Evolutionary conservation across 2,797 vertebrate species (phyloP).

Genomic region (Propithecus perrieri): DNA sequence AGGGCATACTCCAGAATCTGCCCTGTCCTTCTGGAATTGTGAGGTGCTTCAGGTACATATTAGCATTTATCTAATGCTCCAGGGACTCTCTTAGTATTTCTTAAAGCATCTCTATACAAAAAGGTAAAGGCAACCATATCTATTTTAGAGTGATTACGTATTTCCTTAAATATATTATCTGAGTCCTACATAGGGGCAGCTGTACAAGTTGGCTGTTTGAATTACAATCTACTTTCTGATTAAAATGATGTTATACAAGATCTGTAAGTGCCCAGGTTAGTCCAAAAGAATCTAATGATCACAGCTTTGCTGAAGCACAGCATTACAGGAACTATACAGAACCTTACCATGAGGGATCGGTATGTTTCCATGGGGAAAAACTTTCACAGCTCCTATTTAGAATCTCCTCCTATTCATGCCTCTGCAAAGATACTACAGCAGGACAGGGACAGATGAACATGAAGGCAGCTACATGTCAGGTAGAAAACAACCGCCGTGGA

Average conservation of each 20-base stretch:
- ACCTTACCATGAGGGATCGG: background rate
- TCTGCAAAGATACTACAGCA: background rate
- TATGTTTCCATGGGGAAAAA: background rate
- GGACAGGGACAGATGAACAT: background rate
- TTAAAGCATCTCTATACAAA: background rate
- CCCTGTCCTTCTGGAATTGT: background rate
- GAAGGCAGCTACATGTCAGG: background rate
- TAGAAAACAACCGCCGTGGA: background rate
- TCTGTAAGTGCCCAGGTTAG: background rate
- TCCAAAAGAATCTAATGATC: background rate
- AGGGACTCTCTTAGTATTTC: background rate
- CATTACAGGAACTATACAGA: background rate
- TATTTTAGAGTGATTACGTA: background rate
- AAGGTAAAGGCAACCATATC: background rate
- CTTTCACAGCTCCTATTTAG: background rate
- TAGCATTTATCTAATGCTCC: background rate
- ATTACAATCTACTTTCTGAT: conserved; percentile 27
- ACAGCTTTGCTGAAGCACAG: background rate
- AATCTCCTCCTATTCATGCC: background rate
- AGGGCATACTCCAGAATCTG: background rate
- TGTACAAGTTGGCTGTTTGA: background rate
- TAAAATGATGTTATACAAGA: conserved; percentile 29
- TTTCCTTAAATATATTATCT: conserved; percentile 27
- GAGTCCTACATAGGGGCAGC: background rate
- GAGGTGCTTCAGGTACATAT: background rate